phyloP scores from a whole-genome alignment of 2,113 vertebrate genomes.

The Etheostoma cragini region DNA sequence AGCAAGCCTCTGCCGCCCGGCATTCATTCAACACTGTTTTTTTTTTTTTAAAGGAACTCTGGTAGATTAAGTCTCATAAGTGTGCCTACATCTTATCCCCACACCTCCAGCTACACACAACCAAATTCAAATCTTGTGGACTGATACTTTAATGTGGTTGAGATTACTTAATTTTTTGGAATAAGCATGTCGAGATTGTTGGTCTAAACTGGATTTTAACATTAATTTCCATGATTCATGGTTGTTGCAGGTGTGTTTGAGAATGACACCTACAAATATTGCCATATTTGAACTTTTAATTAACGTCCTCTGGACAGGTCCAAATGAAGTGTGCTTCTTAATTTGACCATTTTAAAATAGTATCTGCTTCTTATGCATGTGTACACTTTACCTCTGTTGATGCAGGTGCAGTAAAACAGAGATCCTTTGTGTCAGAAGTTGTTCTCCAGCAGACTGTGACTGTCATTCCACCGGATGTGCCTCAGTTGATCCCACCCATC shows the following conservation, averaged over 20 bases:
- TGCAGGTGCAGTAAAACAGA: slow-evolving; percentile 74
- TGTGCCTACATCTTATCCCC: too few relatives aligned
- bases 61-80: too few relatives aligned
- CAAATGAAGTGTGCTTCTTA: background rate
- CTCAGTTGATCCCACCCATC: slow-evolving; percentile 55
- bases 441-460: slow-evolving; percentile 80
- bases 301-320: background rate
- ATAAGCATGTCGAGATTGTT: background rate
- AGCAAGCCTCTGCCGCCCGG: too few relatives aligned
- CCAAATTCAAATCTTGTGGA: too few relatives aligned
- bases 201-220: background rate
- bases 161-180: background rate
- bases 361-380: background rate
- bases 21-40: too few relatives aligned
- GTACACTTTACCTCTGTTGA: background rate
- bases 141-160: too few relatives aligned
- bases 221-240: background rate
- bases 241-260: background rate
- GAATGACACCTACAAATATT: background rate
- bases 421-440: slow-evolving; percentile 75
- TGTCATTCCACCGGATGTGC: slow-evolving; percentile 72
- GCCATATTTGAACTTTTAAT: background rate
- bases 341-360: background rate
- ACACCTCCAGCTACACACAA: too few relatives aligned
- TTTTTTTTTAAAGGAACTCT: too few relatives aligned